Evolutionary conservation across 2,113 vertebrate genomes (phyloP), one percentile per base, ranked within the genome.

Genomic region (Coryphaenoides rupestris): DNA sequence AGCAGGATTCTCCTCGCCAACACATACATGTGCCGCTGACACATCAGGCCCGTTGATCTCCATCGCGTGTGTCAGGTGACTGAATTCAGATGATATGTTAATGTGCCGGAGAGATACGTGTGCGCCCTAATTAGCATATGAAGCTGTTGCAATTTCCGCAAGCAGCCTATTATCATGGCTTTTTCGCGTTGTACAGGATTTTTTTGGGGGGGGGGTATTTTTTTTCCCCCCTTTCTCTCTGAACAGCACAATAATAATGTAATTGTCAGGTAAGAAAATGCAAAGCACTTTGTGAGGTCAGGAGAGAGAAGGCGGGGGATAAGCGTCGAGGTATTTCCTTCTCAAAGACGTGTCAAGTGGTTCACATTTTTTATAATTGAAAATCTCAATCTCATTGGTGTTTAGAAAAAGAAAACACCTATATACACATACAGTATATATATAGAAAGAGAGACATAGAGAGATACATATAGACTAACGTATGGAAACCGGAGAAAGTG

Each of bases 21-120:
- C 80, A 82, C 86, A 88, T 86, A 87, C 81, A 79, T 83, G 83
- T 83, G 83, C 65, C 86, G 84, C 84, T 87, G 89, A 90, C 84
- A 80, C 87, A 83, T 88, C 83, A 79, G 77, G 82, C 73, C 79
- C 83, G 78, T 79, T 76, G 84, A 88, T 88, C 86, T 85, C 84
- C 78, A n/a, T 75, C 81, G 85, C 81, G 85, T 90, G 84, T 88
- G 86, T 84, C 87, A 89, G 82, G 84, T 89, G 88, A 86, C 82
- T 82, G 84, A 88, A 90, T 89, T 88, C 87, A 86, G 85, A 89
- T 88, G 87, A 90, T 89, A 91, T 90, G 91, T 82, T 88, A 91
- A 91, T 90, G 75, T 61, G 50, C 33, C 75, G 75, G 80, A 83
- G 78, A 87, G 87, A 78, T 86, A 84, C 78, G 83, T 84, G n/a